phyloP scores from a whole-genome alignment of 2,113 vertebrate species.

The Pelecanoides urinatrix region DNA sequence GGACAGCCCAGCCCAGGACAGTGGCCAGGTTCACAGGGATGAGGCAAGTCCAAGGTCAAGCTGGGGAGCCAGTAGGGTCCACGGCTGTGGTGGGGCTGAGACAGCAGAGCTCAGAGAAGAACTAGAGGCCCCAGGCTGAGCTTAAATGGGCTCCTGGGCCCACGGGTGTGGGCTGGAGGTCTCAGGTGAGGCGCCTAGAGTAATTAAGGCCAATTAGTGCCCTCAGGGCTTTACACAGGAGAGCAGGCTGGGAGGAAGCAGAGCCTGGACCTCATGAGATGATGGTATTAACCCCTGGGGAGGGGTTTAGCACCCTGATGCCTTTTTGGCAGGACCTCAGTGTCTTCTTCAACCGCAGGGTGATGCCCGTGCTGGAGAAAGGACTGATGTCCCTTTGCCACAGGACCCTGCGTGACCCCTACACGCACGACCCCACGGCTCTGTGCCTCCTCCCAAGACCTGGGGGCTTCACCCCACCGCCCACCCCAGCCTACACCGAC shows the following conservation, averaged over 20 bases:
- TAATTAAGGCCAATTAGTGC: background rate
- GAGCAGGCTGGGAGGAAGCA: background rate
- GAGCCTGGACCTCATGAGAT: background rate
- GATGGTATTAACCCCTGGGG: too few species aligned
- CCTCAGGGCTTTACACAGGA: background rate
- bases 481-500: background rate
- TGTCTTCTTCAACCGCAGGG: rapidly evolving
- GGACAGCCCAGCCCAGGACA: too few species aligned
- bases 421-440: rapidly evolving
- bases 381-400: background rate
- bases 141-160: background rate
- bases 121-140: background rate
- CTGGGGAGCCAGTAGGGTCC: rapidly evolving
- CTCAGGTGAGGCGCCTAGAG: background rate
- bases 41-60: background rate
- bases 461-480: background rate
- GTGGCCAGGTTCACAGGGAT: background rate
- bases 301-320: background rate
- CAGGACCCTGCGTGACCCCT: background rate
- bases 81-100: rapidly evolving
- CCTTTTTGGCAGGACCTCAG: background rate
- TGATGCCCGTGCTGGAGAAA: rapidly evolving
- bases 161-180: background rate
- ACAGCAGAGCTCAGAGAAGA: background rate
- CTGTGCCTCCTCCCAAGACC: background rate